Base-by-base conservation (phyloP, 2,888 invertebrate species). In the Pheosia gnoma region DNA sequence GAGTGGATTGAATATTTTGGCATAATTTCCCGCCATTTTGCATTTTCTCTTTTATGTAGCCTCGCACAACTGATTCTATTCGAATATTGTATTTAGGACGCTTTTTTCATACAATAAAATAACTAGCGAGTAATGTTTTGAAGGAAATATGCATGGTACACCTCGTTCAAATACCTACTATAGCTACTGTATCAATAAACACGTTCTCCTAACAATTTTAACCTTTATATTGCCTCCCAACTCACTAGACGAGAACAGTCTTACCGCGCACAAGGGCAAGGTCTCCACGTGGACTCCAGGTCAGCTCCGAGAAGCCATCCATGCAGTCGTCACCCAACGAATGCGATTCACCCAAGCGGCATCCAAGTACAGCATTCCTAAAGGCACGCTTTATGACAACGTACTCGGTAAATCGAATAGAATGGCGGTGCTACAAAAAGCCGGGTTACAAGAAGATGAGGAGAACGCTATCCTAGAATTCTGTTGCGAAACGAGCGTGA, bases 281-380 rank as follows among this genome's bases (percentile, higher is more conserved):
- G 95, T 96, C 57, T 96, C 96, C 57, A 95, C 95, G 68, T 96
- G 96, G 96, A 96, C 95, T 10, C 96, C 96, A 81, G 94, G 94
- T 63, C 96, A 96, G 84, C 95, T 97, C 54, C 95, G 96, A 85
- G 96, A 96, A 82, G 96, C 96, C 55, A 96, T 97, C 68, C 95
- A 96, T 77, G 96, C 96, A 0, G 96, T 96, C 58, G 95, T 96
- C 74, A 95, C 95, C 4, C 96, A 96, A 87, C 94, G 94, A 83
- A 96, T 96, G 96, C 95, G 96, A 65, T 96, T 97, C 88, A 96
- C 96, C 5, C 96, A 96, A 86, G 96, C 96, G 0, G 95, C 96
- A 11, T 93, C 95, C 25, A 94, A 94, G 77, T 96, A 95, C 88
- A 95, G 95, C 65, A 96, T 96, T 82, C 96, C 96, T 0, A 96